Evolutionary conservation across 2,113 vertebrate species (phyloP).

Genomic region (Aegithalos caudatus): DNA sequence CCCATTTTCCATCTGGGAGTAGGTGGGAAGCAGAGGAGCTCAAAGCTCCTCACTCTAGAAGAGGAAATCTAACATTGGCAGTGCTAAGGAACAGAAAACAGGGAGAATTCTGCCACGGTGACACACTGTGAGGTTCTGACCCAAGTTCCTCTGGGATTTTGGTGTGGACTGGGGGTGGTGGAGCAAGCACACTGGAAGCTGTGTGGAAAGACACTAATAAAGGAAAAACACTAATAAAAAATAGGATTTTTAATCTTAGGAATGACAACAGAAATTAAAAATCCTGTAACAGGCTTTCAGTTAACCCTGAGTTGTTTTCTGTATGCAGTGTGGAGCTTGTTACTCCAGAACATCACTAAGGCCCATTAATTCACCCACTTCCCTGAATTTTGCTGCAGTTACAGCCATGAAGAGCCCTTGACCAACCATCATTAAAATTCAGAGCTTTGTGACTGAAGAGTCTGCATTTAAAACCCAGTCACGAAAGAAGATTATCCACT

Average conservation of each 20-base stretch:
- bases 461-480: background rate
- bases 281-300: background rate
- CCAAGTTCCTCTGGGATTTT: background rate
- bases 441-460: background rate
- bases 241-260: background rate
- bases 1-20: background rate
- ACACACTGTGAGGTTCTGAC: background rate
- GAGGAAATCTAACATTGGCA: background rate
- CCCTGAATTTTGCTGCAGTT: background rate
- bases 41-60: background rate
- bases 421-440: background rate
- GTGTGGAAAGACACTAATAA: background rate
- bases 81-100: background rate
- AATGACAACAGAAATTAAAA: background rate
- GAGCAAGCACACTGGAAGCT: background rate
- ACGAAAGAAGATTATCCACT: background rate
- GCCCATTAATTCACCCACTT: background rate
- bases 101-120: background rate
- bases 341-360: background rate
- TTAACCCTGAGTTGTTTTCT: background rate
- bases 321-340: accelerated
- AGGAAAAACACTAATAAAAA: background rate
- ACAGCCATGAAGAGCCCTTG: background rate
- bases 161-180: background rate
- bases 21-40: background rate